Evolutionary conservation across 1,140 invertebrate genomes (phyloP), one percentile per base, ranked within the genome.

Genomic region (Heliconius himera): DNA sequence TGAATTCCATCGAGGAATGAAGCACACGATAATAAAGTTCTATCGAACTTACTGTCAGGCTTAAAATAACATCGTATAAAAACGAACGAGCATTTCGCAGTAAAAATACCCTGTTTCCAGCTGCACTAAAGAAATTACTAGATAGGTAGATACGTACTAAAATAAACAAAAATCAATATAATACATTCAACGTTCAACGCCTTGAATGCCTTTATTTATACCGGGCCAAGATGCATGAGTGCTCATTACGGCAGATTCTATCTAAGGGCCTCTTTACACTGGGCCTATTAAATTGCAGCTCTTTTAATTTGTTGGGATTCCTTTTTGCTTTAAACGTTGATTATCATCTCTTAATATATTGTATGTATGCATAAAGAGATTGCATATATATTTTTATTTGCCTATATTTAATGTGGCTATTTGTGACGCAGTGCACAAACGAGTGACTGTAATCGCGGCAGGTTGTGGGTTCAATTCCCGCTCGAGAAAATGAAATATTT

Each of bases 81-180:
- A 74, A 76, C 74, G 36, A 76, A 76, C 74, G 36, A 76, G 56
- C 41, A 22, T 46, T 66, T 46, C 46, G 49, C 29, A 33, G 71
- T 79, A 75, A 79, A 79, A 76, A 76, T 80, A 80, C 36, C 60
- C 60, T 22, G n/a, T 70, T 80, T 73, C 74, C 51, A 80, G 36
- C 74, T 70, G 49, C 33, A 9, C 71, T 73, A 76, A 80, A 73
- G 49, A 72, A 80, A 72, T 80, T 46, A 56, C 54, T 80, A 71
- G 60, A 66, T 66, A 51, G 41, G 33, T 36, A 36, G 4, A 54
- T 54, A 76, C 74, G 70, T 54, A 76, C 74, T 70, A 76, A 80
- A 80, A 80, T 75, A 80, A 79, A 79, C 74, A 80, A 80, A 80
- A 80, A 80, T 76, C 78, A 29, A 80, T 66, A 66, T 76, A 80